These are phyloP conservation scores for Bhutanitis thaidina DNA, from an alignment of 2,888 invertebrate species.

Conservation along the genomic window DNA sequence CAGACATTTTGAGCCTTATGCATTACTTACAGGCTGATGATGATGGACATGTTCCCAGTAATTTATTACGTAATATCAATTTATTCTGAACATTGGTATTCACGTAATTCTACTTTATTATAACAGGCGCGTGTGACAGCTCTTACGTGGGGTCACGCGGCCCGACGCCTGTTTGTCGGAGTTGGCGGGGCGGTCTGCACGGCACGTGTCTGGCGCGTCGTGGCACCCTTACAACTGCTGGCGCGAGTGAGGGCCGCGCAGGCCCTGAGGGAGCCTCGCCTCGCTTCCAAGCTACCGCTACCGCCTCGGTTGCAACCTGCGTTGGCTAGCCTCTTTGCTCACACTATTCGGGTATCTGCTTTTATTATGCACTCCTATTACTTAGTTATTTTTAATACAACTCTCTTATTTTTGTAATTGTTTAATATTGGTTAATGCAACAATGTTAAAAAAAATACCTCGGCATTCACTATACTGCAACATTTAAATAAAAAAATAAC, in stretches of 20 bases:
- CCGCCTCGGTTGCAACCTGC: conserved; percentile 92
- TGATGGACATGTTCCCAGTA: too few species aligned
- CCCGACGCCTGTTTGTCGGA: conserved; percentile 92
- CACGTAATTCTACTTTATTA: background rate
- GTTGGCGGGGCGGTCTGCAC: conserved; percentile 93
- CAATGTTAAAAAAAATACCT: too few species aligned
- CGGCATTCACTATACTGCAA: too few species aligned
- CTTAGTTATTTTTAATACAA: too few species aligned
- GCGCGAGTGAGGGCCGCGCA: conserved; percentile 91
- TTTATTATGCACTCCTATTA: background rate
- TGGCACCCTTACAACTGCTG: conserved; percentile 93
- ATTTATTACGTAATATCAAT: too few species aligned
- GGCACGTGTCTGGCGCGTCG: conserved; percentile 94
- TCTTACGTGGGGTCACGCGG: conserved; percentile 99
- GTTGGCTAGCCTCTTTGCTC: conserved; percentile 92
- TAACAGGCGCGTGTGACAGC: conserved; percentile 91
- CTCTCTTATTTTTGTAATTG: too few species aligned
- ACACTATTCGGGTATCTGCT: conserved; percentile 91
- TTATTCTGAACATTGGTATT: too few species aligned
- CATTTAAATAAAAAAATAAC: too few species aligned
- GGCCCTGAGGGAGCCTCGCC: conserved; percentile 85
- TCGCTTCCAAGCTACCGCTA: conserved; percentile 89
- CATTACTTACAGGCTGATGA: too few species aligned
- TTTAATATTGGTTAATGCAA: too few species aligned
- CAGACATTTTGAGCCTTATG: too few species aligned